A percentile compares a stretch with the other conserved stretches of the same genome.
phyloP scores from a whole-genome alignment of 2,888 invertebrate genomes.

The Salticus scenicus region DNA sequence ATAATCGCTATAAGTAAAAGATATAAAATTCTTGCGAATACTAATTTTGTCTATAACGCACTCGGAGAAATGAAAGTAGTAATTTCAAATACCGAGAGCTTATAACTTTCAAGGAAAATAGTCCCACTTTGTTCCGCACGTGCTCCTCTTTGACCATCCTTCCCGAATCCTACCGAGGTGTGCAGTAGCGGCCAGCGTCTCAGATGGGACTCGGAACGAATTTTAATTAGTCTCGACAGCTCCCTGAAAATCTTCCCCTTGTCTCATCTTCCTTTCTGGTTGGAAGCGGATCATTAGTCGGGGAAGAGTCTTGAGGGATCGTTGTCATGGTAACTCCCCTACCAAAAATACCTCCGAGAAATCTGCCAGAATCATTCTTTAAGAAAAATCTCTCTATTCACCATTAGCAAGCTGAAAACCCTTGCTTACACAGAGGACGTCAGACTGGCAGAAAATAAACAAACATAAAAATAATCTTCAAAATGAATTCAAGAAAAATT shows the following conservation, averaged over 20 bases:
- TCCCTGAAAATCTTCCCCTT: neutral
- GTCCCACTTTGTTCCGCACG: no score
- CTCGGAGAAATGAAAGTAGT: no score
- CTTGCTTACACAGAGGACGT: no score
- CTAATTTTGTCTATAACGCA: no score
- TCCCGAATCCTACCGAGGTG: neutral
- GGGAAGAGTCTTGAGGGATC: constrained; percentile 3
- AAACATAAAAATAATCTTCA: no score
- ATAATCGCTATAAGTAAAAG: no score
- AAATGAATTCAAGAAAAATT: no score
- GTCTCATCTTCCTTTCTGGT: neutral
- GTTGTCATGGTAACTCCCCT: neutral
- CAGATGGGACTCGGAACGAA: neutral
- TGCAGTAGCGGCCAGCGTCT: neutral
- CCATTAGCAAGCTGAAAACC: neutral
- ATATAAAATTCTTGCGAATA: no score
- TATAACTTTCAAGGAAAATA: no score
- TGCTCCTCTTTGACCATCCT: neutral
- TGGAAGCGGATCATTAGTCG: neutral
- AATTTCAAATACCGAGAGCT: no score
- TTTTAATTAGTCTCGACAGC: neutral
- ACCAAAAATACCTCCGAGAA: constrained; percentile 1
- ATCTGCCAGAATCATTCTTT: neutral
- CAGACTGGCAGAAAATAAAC: no score
- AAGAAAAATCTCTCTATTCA: neutral